Base-by-base conservation (phyloP, 1,140 invertebrate species). In the Pissodes strobi region DNA sequence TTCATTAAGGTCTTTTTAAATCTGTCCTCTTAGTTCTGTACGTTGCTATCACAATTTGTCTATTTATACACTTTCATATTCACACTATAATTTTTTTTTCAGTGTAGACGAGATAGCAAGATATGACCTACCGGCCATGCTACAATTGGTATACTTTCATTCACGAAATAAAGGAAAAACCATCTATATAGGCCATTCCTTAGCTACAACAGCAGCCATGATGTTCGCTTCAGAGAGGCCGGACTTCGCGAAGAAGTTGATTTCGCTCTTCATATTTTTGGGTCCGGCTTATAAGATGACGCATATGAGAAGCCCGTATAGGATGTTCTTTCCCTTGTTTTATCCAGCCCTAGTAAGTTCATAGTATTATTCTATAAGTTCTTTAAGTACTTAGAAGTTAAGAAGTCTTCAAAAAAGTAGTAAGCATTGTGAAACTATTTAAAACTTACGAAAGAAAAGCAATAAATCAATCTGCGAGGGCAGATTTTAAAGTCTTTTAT, bases 81-180 rank as follows among this genome's bases (percentile, higher is more conserved):
- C n/a, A n/a, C n/a, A n/a, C n/a, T n/a, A n/a, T n/a, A n/a, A 27
- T 9, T 27, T 27, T 27, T 27, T 55, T 66, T 73, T 43, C 49
- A 76, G 79, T 39, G 73, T 74, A 21, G 84, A 88, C 69, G 84
- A 88, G 74, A 84, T 87, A 75, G 84, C 83, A 2, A 66, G 77
- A 6, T 82, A 81, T 64, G 86, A 88, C 70, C 64, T 88, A 18
- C 84, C 86, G 15, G 79, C 84, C 0, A 81, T 84, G 72, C 71
- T 88, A 9, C 73, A 85, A 45, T 80, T 81, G 57, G 78, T 85
- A 3, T 63, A 82, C 6, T 73, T 79, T 3, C 60, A 69, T 18
- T 84, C 84, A 1, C 74, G 76, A 2, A 70, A 72, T 5, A 70
- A 73, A 41, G 69, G 67, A 23, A 69, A 82, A 48, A 69, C 86